Base-by-base conservation (phyloP, 1,140 invertebrate species). In the Ceratitis capitata region DNA sequence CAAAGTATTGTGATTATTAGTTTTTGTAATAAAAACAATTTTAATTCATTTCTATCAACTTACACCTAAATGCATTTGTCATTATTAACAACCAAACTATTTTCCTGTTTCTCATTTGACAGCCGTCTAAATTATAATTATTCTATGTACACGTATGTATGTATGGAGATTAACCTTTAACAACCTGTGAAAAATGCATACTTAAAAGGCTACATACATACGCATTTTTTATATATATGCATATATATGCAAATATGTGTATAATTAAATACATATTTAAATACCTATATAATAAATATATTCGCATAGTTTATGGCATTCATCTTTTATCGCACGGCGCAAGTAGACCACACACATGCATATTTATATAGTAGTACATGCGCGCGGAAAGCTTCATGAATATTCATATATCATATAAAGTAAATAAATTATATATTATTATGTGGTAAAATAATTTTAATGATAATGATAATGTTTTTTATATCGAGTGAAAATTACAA, bases 121-220 rank as follows among this genome's bases (percentile, higher is more conserved):
- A 47, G 74, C 7, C 39, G 35, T 82, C 39, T 49, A 14, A 82
- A 47, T 51, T 82, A 47, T 82, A 82, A 82, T 49, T 82, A 29
- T 49, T 19, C 5, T 42, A 47, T 51, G 23, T n/a, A 51, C 9
- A 10, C 26, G 58, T 32, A 53, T 19, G 16, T 9, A 53, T 53
- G 16, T 53, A 53, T 53, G 9, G 29, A 14, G 49, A 53, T 53
- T 53, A 53, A 53, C 14, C 49, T 14, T 19, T 53, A 19, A 53
- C 3, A 53, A 19, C 49, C 7, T 53, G 49, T 19, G 12, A 19
- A 19, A 19, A n/a, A n/a, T 4, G 16, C 0, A 53, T 53, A 19
- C 49, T n/a, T 53, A n/a, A n/a, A n/a, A n/a, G n/a, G n/a, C n/a
- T n/a, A 19, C 49, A 53, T 53, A 53, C 16, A 53, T 53, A 3